Percentiles rank a stretch among this genome's conserved stretches.
Conservation (phyloP, 1,140 invertebrate genomes). For the Gonatopus flavifemur region DNA sequence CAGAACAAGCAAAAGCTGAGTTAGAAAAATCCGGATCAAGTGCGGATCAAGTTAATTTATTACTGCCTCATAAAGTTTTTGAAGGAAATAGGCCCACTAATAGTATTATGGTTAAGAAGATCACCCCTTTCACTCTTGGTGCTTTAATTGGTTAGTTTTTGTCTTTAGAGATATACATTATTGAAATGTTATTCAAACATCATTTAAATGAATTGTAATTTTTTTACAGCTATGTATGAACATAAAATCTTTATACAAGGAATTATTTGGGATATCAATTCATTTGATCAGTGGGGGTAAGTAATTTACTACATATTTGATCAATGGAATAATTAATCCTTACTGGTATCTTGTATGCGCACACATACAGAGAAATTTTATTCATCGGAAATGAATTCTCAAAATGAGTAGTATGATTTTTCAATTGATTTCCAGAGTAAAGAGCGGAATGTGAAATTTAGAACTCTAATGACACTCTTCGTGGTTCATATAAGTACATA, state of each 20-base stretch:
- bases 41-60: slow-evolving; percentile 71
- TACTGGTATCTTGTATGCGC: too few relatives aligned
- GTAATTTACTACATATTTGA: slow-evolving; percentile 31
- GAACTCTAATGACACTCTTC: too few relatives aligned
- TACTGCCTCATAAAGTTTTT: slow-evolving; percentile 97
- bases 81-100: slow-evolving; percentile 97
- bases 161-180: slow-evolving; percentile 1
- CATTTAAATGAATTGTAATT: slow-evolving; percentile 4
- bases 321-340: too few relatives aligned
- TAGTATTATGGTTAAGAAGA: slow-evolving; percentile 90
- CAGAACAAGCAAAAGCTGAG: slow-evolving; percentile 76
- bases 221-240: slow-evolving; percentile 87
- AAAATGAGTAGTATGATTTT: too few relatives aligned
- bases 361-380: too few relatives aligned
- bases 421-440: too few relatives aligned
- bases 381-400: too few relatives aligned
- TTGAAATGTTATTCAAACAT: slow-evolving; percentile 4
- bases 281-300: slow-evolving; percentile 99
- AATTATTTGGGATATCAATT: slow-evolving; percentile 99
- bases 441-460: too few relatives aligned
- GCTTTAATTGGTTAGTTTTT: slow-evolving; percentile 83
- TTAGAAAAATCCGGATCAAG: slow-evolving; percentile 72
- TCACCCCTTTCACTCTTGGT: slow-evolving; percentile 94
- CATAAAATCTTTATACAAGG: slow-evolving; percentile 99
- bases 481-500: too few relatives aligned